Conservation (phyloP, 2,797 vertebrate genomes). For the Taeniopygia guttata region DNA sequence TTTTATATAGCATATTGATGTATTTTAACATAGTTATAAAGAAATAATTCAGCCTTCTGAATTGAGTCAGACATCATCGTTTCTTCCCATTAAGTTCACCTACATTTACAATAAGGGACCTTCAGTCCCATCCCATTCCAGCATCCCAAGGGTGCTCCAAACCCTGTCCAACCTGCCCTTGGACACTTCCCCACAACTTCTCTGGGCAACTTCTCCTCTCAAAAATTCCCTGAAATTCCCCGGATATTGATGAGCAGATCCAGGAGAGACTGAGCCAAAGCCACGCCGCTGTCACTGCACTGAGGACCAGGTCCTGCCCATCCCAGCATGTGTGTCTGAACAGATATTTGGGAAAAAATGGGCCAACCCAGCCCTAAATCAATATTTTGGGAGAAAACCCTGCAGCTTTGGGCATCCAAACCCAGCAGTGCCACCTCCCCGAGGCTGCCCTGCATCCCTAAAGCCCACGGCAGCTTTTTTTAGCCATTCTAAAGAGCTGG, state of each 20-base stretch:
- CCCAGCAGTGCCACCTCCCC: background rate
- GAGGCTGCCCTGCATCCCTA: background rate
- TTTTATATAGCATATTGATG: too few species aligned
- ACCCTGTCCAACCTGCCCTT: too few species aligned
- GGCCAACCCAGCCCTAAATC: background rate
- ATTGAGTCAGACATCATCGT: too few species aligned
- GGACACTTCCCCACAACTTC: background rate
- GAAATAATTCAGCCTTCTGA: too few species aligned
- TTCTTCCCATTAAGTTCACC: too few species aligned
- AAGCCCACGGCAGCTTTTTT: background rate
- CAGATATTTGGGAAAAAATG: background rate
- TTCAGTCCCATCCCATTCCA: background rate
- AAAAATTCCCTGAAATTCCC: background rate
- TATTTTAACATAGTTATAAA: too few species aligned
- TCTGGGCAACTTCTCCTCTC: too few species aligned
- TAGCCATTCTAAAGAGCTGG: background rate
- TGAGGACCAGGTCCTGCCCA: background rate
- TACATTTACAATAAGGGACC: too few species aligned
- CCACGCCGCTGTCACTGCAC: background rate
- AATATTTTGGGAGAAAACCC: rapidly evolving
- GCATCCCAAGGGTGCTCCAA: background rate
- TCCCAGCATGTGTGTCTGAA: rapidly evolving
- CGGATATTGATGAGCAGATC: rapidly evolving
- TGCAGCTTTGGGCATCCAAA: background rate
- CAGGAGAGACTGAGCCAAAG: background rate